Evolutionary conservation across 2,113 vertebrate genomes (phyloP), one percentile per base, ranked within the genome.

Genomic region (Semnornis frantzii): DNA sequence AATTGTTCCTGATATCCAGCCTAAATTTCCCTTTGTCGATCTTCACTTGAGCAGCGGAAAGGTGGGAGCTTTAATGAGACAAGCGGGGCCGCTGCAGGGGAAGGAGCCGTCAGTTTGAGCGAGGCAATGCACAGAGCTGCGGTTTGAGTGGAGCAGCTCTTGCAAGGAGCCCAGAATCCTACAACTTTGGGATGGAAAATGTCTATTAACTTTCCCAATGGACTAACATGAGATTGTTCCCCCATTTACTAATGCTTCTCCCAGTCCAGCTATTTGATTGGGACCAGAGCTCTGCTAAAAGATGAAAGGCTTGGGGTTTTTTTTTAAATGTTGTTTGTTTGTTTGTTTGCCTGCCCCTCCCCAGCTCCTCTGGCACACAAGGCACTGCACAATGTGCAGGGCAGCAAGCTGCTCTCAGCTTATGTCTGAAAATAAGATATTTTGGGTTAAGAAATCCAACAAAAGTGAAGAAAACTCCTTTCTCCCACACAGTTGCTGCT

Each of bases 51-150:
- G 93, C 82, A 88, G 92, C 85, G 87, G 95, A 96, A 97, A 96
- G 94, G 94, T 91, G 89, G 93, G 94, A 95, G 93, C 94, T 95
- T 95, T 96, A 93, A 95, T 82, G 95, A 96, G 96, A 82, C 93
- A 91, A 95, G 85, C 1, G 73, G 89, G 94, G 91, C 95, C 76
- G 3, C 85, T 90, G 64, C 42, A 96, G 92, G 93, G 90, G 85
- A 95, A 94, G 89, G 77, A 96, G 94, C 90, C 84, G 91, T 96
- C 94, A 94, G 87, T 89, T 95, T 82, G 83, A 97, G 92, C 52
- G 23, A 92, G 89, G 87, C 92, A 87, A 79, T 81, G 83, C 95
- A 92, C 90, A 89, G 92, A 96, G 91, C 91, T 81, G 94, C 2
- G 83, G 91, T 94, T 95, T 85, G 62, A 85, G 66, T 59, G 68